These are phyloP conservation scores for Sorex fumeus DNA, from an alignment of 2,113 vertebrate species.

Conservation along the genomic window DNA sequence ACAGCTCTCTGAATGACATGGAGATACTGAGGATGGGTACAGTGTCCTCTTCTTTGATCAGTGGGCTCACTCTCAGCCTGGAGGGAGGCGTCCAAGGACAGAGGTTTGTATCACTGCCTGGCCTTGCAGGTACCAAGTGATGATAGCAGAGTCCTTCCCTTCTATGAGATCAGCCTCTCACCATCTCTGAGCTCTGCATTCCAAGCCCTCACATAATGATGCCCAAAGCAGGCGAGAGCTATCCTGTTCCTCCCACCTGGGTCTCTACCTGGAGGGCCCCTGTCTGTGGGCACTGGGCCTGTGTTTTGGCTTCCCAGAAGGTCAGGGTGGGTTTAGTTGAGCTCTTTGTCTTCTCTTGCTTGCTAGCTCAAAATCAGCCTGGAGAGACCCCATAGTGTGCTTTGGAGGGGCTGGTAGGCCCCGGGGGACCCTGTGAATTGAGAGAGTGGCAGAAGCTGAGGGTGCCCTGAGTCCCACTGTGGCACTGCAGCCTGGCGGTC, in stretches of 20 bases:
- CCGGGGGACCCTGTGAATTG: neutral
- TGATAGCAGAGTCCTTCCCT: neutral
- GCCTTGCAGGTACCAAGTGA: neutral
- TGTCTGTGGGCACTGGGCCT: accelerated
- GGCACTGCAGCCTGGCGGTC: conserved; percentile 80
- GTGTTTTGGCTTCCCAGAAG: neutral
- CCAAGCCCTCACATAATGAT: neutral
- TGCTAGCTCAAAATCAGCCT: neutral
- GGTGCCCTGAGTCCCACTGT: conserved; percentile 74
- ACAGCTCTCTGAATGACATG: neutral
- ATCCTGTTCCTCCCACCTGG: neutral
- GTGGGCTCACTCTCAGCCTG: neutral
- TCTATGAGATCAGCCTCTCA: neutral
- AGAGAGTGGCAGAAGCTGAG: conserved; percentile 18
- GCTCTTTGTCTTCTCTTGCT: neutral
- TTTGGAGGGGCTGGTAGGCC: neutral
- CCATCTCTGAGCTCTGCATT: neutral
- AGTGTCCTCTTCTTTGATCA: neutral
- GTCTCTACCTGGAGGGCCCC: neutral
- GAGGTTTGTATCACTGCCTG: neutral
- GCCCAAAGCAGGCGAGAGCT: too few relatives aligned
- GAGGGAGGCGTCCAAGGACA: neutral
- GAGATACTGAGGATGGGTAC: neutral
- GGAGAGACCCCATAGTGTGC: neutral
- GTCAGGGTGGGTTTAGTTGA: neutral